These are phyloP conservation scores for Tragulus kanchil DNA, from an alignment of 2,113 vertebrate species.

Conservation along the genomic window DNA sequence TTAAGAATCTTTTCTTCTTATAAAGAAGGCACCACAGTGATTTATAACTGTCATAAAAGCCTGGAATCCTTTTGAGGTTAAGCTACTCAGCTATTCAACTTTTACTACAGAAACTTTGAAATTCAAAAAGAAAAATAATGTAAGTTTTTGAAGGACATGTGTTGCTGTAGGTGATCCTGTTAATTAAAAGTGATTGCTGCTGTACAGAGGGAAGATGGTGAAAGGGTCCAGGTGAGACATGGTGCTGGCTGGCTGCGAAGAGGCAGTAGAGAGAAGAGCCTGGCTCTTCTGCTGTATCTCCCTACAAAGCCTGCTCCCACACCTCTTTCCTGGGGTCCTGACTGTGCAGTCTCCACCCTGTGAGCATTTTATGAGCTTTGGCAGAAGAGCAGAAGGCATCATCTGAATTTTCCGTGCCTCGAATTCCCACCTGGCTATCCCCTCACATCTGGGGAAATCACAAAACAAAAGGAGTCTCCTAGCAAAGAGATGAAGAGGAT, in stretches of 20 bases:
- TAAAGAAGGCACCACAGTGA: slow-evolving; percentile 93
- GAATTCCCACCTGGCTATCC: not conserved
- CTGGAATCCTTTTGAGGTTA: slow-evolving; percentile 93
- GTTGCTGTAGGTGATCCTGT: slow-evolving; percentile 94
- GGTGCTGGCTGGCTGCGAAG: not conserved
- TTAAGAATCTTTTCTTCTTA: slow-evolving; percentile 94
- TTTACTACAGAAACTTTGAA: slow-evolving; percentile 94
- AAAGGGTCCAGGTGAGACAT: not conserved
- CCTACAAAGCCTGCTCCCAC: not conserved
- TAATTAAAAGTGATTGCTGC: no score
- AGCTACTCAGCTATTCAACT: slow-evolving; percentile 94
- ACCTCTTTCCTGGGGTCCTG: accelerated
- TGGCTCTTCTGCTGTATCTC: accelerated
- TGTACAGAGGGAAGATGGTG: not conserved
- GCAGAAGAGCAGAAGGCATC: not conserved
- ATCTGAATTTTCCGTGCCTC: not conserved
- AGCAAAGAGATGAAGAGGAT: not conserved
- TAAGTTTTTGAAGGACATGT: slow-evolving; percentile 95
- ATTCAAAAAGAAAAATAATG: slow-evolving; percentile 95
- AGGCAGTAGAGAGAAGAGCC: accelerated
- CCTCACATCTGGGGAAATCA: not conserved
- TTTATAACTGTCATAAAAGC: slow-evolving; percentile 94
- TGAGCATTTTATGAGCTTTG: not conserved
- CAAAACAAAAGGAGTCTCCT: not conserved
- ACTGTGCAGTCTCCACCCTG: not conserved